Conservation (phyloP, 2,888 invertebrate genomes). For the Drosophila rellima region DNA sequence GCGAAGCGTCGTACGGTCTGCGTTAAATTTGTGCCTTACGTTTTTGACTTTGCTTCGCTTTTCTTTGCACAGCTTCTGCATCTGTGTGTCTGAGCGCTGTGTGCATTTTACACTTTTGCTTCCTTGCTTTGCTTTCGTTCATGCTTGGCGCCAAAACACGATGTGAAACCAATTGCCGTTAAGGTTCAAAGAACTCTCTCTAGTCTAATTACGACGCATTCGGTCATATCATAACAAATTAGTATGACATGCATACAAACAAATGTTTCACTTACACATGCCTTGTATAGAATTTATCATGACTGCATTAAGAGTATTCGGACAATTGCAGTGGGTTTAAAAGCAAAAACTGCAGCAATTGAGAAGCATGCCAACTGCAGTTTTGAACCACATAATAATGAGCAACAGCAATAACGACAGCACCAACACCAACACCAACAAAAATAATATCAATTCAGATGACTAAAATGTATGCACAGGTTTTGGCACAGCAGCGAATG, state of each 20-base stretch:
- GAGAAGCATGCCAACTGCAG: constrained; percentile 59
- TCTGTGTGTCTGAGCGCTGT: constrained; percentile 8
- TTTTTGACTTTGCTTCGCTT: constrained; percentile 52
- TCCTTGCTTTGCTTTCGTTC: constrained; percentile 57
- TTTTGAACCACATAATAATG: constrained; percentile 59
- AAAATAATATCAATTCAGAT: constrained; percentile 45
- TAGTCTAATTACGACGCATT: constrained; percentile 69
- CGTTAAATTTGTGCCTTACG: constrained; percentile 52
- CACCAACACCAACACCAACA: constrained; percentile 16
- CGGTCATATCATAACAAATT: constrained; percentile 65
- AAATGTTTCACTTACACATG: constrained; percentile 16
- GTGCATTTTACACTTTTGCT: constrained; percentile 58
- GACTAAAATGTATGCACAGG: constrained; percentile 10
- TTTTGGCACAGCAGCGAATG: constrained; percentile 25
- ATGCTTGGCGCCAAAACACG: constrained; percentile 73
- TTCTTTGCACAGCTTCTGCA: constrained; percentile 23
- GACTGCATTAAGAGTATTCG: constrained; percentile 73
- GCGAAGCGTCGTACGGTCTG: constrained; percentile 42
- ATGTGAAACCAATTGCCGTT: constrained; percentile 63
- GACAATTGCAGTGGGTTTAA: constrained; percentile 31
- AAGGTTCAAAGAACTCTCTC: constrained; percentile 78
- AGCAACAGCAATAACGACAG: constrained; percentile 22
- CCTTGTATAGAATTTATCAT: constrained; percentile 65
- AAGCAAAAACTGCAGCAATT: constrained; percentile 41
- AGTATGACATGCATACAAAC: constrained; percentile 20